A percentile compares a stretch with the other conserved stretches of the same genome.
phyloP scores from a whole-genome alignment of 1,140 invertebrate species.

The Calosoma granatense region DNA sequence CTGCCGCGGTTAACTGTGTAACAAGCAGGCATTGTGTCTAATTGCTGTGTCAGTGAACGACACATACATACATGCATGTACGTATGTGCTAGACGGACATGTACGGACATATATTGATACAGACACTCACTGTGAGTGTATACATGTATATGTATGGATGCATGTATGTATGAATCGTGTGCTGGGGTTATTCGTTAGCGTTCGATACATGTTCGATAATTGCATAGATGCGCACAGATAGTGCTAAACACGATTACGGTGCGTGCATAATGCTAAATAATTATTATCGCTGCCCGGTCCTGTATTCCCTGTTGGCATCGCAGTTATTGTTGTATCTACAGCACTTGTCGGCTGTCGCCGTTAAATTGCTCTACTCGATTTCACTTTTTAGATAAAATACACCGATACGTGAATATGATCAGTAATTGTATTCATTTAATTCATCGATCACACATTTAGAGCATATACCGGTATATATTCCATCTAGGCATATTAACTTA shows the following conservation, averaged over 20 bases:
- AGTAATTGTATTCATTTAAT: no score
- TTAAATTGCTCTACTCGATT: no score
- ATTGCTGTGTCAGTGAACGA: background rate
- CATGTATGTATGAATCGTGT: background rate
- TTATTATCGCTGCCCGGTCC: background rate
- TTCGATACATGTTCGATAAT: background rate
- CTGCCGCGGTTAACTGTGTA: background rate
- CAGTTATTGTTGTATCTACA: background rate
- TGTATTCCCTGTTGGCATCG: background rate
- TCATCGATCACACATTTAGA: no score
- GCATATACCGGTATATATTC: no score
- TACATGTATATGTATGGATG: background rate
- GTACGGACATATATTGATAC: background rate
- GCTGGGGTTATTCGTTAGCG: background rate
- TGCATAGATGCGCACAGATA: background rate
- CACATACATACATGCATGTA: background rate
- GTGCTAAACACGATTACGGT: background rate
- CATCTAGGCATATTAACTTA: no score
- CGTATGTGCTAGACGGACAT: no score
- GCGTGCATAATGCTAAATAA: background rate
- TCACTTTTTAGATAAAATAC: no score
- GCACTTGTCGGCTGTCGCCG: background rate
- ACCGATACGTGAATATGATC: no score
- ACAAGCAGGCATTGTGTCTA: background rate
- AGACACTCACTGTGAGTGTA: background rate